A percentile compares a stretch with the other conserved stretches of the same genome.
These are phyloP conservation scores for Lasius platythorax DNA, from an alignment of 2,888 invertebrate genomes.

Conservation along the genomic window DNA sequence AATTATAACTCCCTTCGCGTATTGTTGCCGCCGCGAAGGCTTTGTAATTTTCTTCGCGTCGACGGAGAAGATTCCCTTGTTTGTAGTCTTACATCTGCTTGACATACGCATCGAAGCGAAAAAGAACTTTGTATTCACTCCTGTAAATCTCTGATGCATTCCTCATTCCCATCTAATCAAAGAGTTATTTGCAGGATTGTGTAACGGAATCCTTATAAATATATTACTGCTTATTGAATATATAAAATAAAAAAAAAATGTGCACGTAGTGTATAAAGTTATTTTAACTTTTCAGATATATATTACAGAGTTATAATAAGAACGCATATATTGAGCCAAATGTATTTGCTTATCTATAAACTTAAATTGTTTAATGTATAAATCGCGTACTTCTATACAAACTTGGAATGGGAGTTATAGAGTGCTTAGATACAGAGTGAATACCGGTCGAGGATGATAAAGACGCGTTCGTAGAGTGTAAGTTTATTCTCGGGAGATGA, in stretches of 20 bases:
- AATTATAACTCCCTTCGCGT: slow-evolving; percentile 16
- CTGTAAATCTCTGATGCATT: slow-evolving; percentile 19
- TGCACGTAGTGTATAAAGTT: not conserved
- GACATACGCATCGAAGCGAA: slow-evolving; percentile 15
- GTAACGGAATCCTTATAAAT: not conserved
- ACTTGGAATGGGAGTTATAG: not conserved
- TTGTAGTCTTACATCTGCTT: slow-evolving; percentile 28
- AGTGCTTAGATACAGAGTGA: slow-evolving; percentile 22
- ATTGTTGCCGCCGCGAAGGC: slow-evolving; percentile 10
- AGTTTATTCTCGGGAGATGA: slow-evolving; percentile 66
- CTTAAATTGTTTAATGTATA: not conserved
- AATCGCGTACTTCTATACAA: slow-evolving; percentile 3
- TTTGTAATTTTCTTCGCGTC: slow-evolving; percentile 36
- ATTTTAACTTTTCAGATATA: not conserved
- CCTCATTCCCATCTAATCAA: slow-evolving; percentile 21
- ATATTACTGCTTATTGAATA: not conserved
- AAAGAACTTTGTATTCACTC: slow-evolving; percentile 8
- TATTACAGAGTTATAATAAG: not conserved
- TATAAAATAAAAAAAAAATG: not conserved
- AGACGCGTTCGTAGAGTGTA: not conserved
- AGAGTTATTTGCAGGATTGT: not conserved
- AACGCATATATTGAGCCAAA: not conserved
- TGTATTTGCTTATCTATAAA: not conserved
- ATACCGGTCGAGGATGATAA: slow-evolving; percentile 30
- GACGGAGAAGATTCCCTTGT: slow-evolving; percentile 32